Evolutionary conservation across 2,113 vertebrate species (phyloP).

Genomic region (Mormoops blainvillei): DNA sequence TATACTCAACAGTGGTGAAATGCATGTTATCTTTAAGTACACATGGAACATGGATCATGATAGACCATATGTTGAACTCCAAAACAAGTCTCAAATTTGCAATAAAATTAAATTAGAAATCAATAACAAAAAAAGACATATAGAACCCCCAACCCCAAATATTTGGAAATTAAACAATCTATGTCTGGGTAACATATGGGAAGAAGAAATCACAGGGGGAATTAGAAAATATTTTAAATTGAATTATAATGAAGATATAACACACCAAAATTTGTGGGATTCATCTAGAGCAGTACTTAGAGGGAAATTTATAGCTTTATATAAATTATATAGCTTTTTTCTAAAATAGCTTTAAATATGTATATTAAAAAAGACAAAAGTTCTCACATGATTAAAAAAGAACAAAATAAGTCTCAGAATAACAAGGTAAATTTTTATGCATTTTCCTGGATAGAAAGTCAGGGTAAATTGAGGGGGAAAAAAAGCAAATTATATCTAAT

Average conservation of each 20-base stretch:
- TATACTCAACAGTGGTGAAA: background rate
- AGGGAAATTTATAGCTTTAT: background rate
- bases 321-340: background rate
- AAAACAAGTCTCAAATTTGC: background rate
- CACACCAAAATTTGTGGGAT: background rate
- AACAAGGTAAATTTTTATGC: background rate
- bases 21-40: background rate
- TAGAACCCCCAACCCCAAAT: background rate
- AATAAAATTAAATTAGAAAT: background rate
- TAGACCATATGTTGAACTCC: background rate
- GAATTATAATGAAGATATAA: background rate
- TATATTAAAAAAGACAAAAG: background rate
- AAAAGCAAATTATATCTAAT: background rate
- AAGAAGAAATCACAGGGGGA: background rate
- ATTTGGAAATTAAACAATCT: background rate
- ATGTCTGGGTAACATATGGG: background rate
- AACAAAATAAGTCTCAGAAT: background rate
- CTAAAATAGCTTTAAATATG: background rate
- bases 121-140: background rate
- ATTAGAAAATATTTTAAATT: background rate
- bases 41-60: background rate
- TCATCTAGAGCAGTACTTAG: background rate
- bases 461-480: background rate
- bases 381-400: background rate
- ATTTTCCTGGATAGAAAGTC: background rate